Evolutionary conservation across 2,888 invertebrate genomes (phyloP), one percentile per base, ranked within the genome.

Genomic region (Cheilosia vulpina): DNA sequence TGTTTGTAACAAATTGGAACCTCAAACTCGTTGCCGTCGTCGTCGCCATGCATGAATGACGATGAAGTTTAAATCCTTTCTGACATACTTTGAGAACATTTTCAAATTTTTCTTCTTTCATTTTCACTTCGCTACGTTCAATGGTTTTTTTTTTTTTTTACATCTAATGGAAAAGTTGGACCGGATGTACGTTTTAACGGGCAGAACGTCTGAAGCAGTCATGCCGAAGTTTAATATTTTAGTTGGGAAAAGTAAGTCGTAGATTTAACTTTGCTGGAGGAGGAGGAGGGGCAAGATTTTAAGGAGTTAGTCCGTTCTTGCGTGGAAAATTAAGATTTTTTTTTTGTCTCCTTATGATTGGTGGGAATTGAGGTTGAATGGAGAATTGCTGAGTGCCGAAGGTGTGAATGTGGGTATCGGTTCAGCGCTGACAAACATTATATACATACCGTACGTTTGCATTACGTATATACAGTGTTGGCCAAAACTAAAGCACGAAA

Each of bases 21-120:
- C 9, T 13, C 24, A 52, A 52, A 52, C 52, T 52, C 13, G 52
- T 24, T 52, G 52, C 52, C 17, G 5, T 9, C 6, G 43, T 43
- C 43, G 15, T 4, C 43, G 83, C 58, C 72, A 79, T 52, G 83
- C 79, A 68, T 79, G 43, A 57, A 81, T 63, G 76, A 62, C 58
- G 47, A 69, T 57, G 68, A 79, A 45, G 50, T 73, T 83, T 73
- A 69, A 83, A 83, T 83, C 79, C 68, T 83, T 68, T 55, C 52
- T 79, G 83, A 83, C 77, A 79, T 75, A 73, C 68, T 79, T 83
- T 75, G 15, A 24, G 53, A 84, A 65, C 11, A 58, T 53, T 75
- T 75, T 72, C 15, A 75, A 68, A 66, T 58, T 72, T 75, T n/a
- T 68, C 17, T 53, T 9, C 24, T 52, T 52, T 24, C 31, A 58